A percentile compares a stretch with the other conserved stretches of the same genome.
Conservation (phyloP, 1,140 invertebrate species). For the Neocloeon triangulifer region DNA sequence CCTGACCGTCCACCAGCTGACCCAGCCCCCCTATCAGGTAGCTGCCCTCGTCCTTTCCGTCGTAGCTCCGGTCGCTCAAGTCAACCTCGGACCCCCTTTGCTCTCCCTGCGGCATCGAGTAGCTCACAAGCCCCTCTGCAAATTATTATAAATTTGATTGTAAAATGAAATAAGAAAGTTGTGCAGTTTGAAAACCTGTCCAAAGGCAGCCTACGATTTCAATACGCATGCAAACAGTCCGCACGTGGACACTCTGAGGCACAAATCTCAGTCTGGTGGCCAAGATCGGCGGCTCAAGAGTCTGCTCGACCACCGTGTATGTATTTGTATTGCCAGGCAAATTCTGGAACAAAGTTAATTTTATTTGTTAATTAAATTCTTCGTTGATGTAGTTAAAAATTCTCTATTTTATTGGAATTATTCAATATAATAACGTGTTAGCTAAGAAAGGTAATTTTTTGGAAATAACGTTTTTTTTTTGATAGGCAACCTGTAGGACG, state of each 20-base stretch:
- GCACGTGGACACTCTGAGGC: slow-evolving; percentile 64
- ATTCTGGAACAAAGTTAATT: slow-evolving; percentile 43
- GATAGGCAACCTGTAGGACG: too few relatives aligned
- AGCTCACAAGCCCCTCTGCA: slow-evolving; percentile 27
- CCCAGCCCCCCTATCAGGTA: slow-evolving; percentile 60
- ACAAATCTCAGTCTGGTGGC: slow-evolving; percentile 70
- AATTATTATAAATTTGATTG: too few relatives aligned
- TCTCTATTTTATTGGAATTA: too few relatives aligned
- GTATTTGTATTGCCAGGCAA: slow-evolving; percentile 71
- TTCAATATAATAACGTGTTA: too few relatives aligned
- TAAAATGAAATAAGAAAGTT: too few relatives aligned
- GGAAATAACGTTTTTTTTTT: too few relatives aligned
- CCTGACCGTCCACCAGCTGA: slow-evolving; percentile 71
- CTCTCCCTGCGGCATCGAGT: slow-evolving; percentile 29
- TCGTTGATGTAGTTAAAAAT: too few relatives aligned
- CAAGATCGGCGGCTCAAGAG: slow-evolving; percentile 60
- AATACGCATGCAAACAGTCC: slow-evolving; percentile 80
- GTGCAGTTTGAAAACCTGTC: slow-evolving; percentile 72
- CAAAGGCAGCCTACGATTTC: slow-evolving; percentile 73
- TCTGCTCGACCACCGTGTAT: slow-evolving; percentile 51
- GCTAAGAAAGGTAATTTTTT: too few relatives aligned
- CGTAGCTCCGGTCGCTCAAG: slow-evolving; percentile 32
- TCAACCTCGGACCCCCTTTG: slow-evolving; percentile 26
- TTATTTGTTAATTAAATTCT: too few relatives aligned
- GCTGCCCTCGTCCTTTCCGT: slow-evolving; percentile 24